phyloP scores from a whole-genome alignment of 92 coral and sea anemone genomes.

The Epizoanthus ramosus region DNA sequence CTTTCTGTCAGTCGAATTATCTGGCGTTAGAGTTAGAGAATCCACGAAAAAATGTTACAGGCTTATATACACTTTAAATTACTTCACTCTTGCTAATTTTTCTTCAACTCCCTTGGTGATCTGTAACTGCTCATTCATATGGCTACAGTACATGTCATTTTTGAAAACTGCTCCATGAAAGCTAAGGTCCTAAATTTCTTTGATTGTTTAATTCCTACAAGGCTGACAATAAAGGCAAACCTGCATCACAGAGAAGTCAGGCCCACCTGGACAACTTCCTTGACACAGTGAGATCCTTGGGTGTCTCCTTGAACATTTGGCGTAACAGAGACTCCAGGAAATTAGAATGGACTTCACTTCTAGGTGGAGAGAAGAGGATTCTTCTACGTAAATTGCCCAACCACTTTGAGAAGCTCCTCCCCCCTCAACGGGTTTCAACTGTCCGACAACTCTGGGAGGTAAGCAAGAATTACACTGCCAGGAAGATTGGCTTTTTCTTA shows the following conservation, averaged over 20 bases:
- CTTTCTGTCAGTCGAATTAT: too few relatives aligned
- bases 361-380: slow-evolving; percentile 39
- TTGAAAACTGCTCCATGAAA: too few relatives aligned
- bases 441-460: slow-evolving; percentile 37
- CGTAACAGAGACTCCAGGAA: slow-evolving; percentile 36
- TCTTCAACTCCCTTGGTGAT: background rate
- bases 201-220: slow-evolving; percentile 13
- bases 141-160: too few relatives aligned
- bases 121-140: background rate
- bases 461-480: slow-evolving; percentile 12
- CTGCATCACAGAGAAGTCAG: slow-evolving; percentile 28
- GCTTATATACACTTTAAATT: too few relatives aligned
- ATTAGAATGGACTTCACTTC: slow-evolving; percentile 37
- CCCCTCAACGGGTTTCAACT: slow-evolving; percentile 10
- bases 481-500: too few relatives aligned
- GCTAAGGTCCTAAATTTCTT: too few relatives aligned
- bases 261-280: slow-evolving; percentile 43
- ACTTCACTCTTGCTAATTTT: background rate
- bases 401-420: background rate
- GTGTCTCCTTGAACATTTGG: slow-evolving; percentile 43
- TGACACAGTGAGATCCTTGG: slow-evolving; percentile 31
- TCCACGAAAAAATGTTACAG: too few relatives aligned
- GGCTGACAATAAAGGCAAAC: slow-evolving; percentile 52
- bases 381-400: slow-evolving; percentile 24
- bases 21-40: too few relatives aligned